Base-by-base conservation (phyloP, 2,797 vertebrate genomes). In the Vespertilio murinus region DNA sequence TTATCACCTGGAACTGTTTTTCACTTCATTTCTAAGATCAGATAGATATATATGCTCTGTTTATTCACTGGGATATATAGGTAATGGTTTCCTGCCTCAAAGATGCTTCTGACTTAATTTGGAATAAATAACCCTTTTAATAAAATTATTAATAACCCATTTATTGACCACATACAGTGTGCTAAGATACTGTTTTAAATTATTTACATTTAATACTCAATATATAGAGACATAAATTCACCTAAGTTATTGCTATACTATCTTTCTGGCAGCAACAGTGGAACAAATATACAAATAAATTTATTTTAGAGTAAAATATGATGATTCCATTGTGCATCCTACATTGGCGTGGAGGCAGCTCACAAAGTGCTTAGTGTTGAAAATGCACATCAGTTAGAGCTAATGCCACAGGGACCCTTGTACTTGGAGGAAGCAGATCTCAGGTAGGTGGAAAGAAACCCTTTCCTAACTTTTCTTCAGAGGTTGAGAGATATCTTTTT, bases 141-240 rank as follows among this genome's bases (percentile, higher is more conserved):
- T 65, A 80, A 67, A 80, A 47, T n/a, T 87, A 87, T 77, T 84
- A 77, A 89, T 22, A 78, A 64, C 59, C 88, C 45, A 71, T 75
- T 90, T 84, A 56, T 40, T 73, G 47, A 56, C 88, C 23, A 47
- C 8, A 61, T 78, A 70, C 1, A 78, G n/a, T 47, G 28, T 87
- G 61, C 33, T 85, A 90, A 91, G 38, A 88, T 8, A 35, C 8
- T 81, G 9, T 81, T 83, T 93, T 79, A 93, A 91, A 90, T 61
- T 52, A 88, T 75, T 74, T 88, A 22, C 17, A 78, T 79, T 82
- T 94, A 83, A 61, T 54, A 38, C 20, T 88, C 22, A 70, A 78
- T 84, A 74, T 77, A 81, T 7, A 49, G 45, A 91, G 42, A 70
- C 40, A 86, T 67, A 81, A 59, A 88, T 30, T 64, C 25, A 91